Evolutionary conservation across 2,113 vertebrate species (phyloP).

Genomic region (Silurus meridionalis): DNA sequence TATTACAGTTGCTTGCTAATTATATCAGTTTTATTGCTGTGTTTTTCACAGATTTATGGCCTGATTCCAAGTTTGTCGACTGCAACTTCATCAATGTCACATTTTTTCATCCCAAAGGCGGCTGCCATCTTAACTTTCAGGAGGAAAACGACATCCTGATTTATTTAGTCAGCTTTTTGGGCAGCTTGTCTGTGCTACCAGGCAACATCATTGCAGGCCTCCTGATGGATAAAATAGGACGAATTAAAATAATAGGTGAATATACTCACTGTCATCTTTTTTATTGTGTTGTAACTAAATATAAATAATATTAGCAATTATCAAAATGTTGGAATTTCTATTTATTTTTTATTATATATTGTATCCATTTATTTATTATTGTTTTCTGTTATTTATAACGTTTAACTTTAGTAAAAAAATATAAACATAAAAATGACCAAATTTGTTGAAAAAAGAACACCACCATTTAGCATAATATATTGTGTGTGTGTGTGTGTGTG

Average conservation of each 20-base stretch:
- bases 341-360: too few species aligned
- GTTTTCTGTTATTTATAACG: too few species aligned
- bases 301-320: neutral
- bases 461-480: too few species aligned
- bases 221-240: constrained; percentile 94
- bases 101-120: constrained; percentile 82
- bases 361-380: too few species aligned
- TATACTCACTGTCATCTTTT: neutral
- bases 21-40: neutral
- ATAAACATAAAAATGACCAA: too few species aligned
- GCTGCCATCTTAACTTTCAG: constrained; percentile 91
- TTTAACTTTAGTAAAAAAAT: too few species aligned
- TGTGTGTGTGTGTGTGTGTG: neutral
- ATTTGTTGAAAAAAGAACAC: too few species aligned
- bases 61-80: constrained; percentile 85
- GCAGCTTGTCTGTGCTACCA: constrained; percentile 89
- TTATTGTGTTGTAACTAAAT: neutral
- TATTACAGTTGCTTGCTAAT: neutral
- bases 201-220: constrained; percentile 94
- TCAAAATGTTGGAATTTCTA: too few species aligned
- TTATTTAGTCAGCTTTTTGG: constrained; percentile 96
- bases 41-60: constrained; percentile 80
- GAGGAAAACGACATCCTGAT: constrained; percentile 93
- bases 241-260: constrained; percentile 94
- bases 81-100: constrained; percentile 85